phyloP scores from a whole-genome alignment of 2,113 vertebrate species.

The Mormoops blainvillei region DNA sequence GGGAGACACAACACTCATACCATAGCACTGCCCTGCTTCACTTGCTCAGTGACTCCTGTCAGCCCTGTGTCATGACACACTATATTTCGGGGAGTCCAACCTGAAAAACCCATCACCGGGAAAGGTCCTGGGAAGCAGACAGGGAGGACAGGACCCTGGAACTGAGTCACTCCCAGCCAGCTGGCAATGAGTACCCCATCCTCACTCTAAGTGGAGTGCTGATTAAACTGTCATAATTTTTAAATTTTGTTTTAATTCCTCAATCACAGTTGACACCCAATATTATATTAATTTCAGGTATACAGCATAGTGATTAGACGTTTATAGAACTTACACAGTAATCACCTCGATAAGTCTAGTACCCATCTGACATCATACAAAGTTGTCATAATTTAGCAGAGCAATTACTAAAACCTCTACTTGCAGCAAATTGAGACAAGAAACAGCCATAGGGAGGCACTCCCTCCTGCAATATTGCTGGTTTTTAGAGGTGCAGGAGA shows the following conservation, averaged over 20 bases:
- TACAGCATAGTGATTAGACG: not conserved
- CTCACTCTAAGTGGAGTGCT: not conserved
- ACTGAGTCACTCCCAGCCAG: not conserved
- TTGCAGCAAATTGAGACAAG: not conserved
- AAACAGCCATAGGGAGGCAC: not conserved
- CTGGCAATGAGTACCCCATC: not conserved
- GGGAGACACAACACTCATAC: not conserved
- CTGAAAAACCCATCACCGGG: not conserved
- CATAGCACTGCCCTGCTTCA: not conserved
- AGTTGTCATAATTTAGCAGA: not conserved
- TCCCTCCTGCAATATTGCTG: not conserved
- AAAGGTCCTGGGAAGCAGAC: not conserved
- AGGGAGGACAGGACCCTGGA: not conserved
- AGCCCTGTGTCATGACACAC: not conserved
- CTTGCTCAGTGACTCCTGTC: not conserved
- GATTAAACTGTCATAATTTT: not conserved
- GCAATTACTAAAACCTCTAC: not conserved
- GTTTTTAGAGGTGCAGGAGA: not conserved
- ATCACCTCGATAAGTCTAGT: not conserved
- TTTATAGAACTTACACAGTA: too few relatives aligned
- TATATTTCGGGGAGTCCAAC: not conserved
- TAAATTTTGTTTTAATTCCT: not conserved
- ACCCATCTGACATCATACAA: not conserved
- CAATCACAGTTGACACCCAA: not conserved
- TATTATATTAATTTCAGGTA: not conserved